A percentile compares a stretch with the other conserved stretches of the same genome.
Evolutionary conservation across 1,140 invertebrate species (phyloP).

Genomic region (Heliconius hewitsoni): DNA sequence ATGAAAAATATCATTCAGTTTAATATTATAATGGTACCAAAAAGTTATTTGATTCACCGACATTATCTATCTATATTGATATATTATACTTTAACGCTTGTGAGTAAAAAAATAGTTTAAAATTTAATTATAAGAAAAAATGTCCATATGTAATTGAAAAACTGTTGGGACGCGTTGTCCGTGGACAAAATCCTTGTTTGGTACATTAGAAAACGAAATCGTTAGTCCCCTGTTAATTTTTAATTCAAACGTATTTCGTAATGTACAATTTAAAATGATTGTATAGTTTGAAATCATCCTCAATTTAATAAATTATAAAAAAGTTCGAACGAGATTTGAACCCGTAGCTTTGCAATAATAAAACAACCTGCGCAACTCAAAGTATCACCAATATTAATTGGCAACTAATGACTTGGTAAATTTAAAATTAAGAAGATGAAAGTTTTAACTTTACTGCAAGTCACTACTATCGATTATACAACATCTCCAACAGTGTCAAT

Average conservation of each 20-base stretch:
- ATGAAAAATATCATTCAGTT: not conserved
- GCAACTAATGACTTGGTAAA: slow-evolving; percentile 7
- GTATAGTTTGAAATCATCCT: too few species aligned
- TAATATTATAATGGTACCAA: not conserved
- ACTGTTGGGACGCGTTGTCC: too few species aligned
- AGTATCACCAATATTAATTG: not conserved
- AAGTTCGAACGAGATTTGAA: not conserved
- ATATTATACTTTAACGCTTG: too few species aligned
- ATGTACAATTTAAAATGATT: too few species aligned
- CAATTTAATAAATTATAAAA: not conserved
- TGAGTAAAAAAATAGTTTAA: too few species aligned
- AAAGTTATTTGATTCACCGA: not conserved
- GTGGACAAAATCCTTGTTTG: too few species aligned
- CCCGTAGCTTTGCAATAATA: not conserved
- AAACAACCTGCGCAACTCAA: not conserved
- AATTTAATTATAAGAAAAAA: too few species aligned
- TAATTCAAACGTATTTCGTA: too few species aligned
- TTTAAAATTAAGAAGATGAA: slow-evolving; percentile 6
- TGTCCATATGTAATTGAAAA: too few species aligned
- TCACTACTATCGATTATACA: slow-evolving; percentile 1
- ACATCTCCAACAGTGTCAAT: not conserved
- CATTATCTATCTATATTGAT: too few species aligned
- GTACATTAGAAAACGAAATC: too few species aligned
- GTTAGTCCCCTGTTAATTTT: too few species aligned
- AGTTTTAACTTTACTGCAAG: slow-evolving; percentile 4